Percentiles rank a stretch among this genome's conserved stretches.
Evolutionary conservation across 2,888 invertebrate genomes (phyloP).

Genomic region (Drosophila prolongata): DNA sequence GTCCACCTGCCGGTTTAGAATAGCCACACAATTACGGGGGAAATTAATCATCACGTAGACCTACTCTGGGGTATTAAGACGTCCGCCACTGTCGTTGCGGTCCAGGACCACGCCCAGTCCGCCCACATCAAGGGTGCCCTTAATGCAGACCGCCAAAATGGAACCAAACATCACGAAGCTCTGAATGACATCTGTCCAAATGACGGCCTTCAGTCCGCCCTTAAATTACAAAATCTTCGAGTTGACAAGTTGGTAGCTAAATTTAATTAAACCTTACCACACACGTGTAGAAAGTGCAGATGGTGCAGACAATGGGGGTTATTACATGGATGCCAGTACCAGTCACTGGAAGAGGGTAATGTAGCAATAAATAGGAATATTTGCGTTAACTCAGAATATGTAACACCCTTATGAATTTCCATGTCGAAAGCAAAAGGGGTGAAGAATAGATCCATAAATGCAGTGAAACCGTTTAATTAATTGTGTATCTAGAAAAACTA

Average conservation of each 20-base stretch:
- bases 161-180: slow-evolving; percentile 91
- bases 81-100: slow-evolving; percentile 88
- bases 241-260: not conserved
- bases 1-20: slow-evolving; percentile 87
- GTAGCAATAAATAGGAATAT: not conserved
- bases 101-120: slow-evolving; percentile 88
- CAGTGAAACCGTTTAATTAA: too few species aligned
- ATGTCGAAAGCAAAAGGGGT: too few species aligned
- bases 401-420: too few species aligned
- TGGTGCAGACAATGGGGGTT: slow-evolving; percentile 91
- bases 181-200: slow-evolving; percentile 93
- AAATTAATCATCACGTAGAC: slow-evolving; percentile 49
- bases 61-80: slow-evolving; percentile 90
- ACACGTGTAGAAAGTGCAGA: slow-evolving; percentile 95
- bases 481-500: too few species aligned
- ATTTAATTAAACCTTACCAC: slow-evolving; percentile 87
- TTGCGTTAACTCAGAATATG: not conserved
- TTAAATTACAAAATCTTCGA: slow-evolving; percentile 74
- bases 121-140: slow-evolving; percentile 90
- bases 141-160: slow-evolving; percentile 89
- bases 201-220: slow-evolving; percentile 92
- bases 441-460: not conserved
- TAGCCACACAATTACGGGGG: not conserved
- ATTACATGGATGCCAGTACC: slow-evolving; percentile 92
- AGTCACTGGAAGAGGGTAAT: slow-evolving; percentile 71